These are phyloP conservation scores for Benitochromis conjunctus DNA, from an alignment of 2,113 vertebrate species.

Conservation along the genomic window DNA sequence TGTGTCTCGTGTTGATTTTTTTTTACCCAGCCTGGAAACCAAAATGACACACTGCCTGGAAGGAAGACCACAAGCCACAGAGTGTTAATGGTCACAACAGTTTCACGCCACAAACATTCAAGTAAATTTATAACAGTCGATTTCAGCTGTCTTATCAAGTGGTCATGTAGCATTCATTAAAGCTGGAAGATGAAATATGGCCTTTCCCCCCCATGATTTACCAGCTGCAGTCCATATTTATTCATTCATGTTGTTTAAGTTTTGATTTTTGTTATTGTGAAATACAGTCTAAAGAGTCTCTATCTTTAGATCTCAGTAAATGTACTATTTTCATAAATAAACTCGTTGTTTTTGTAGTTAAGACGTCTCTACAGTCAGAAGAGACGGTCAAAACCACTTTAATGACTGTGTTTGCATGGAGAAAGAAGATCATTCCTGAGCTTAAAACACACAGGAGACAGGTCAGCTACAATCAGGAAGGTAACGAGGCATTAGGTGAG, in stretches of 20 bases:
- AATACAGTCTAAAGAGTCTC: background rate
- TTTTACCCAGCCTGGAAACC: slow-evolving; percentile 30
- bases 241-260: background rate
- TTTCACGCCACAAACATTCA: slow-evolving; percentile 3
- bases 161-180: background rate
- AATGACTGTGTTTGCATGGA: background rate
- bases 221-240: background rate
- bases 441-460: background rate
- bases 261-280: background rate
- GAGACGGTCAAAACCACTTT: background rate
- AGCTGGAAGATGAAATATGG: background rate
- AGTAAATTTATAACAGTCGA: background rate
- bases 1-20: background rate
- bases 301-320: background rate
- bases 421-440: background rate
- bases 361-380: background rate
- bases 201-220: background rate
- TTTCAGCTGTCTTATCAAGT: background rate
- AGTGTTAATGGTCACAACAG: slow-evolving; percentile 32
- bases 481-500: background rate
- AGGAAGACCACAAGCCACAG: slow-evolving; percentile 44
- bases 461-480: background rate
- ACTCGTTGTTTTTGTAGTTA: background rate
- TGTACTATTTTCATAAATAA: background rate
- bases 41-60: slow-evolving; percentile 40